Conservation (phyloP, 2,113 vertebrate genomes). For the Oenanthe oenanthe region DNA sequence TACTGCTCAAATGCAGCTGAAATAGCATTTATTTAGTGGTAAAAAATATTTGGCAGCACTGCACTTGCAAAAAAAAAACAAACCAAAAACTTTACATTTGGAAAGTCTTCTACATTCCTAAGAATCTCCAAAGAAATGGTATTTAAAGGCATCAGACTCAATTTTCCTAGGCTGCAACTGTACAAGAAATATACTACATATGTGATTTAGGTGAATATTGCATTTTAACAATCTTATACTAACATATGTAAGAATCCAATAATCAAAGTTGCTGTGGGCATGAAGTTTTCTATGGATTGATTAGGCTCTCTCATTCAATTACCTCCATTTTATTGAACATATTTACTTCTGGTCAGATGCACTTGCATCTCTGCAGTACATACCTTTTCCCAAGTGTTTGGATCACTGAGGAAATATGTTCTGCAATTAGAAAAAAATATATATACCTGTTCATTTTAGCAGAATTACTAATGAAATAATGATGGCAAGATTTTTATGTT, state of each 20-base stretch:
- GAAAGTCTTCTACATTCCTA: slow-evolving; percentile 19
- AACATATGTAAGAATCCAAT: neutral
- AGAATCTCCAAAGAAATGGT: neutral
- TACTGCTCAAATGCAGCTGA: slow-evolving; percentile 10
- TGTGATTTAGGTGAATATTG: neutral
- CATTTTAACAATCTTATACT: neutral
- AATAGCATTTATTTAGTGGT: neutral
- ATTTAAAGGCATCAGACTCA: slow-evolving; percentile 16
- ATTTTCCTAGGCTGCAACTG: neutral
- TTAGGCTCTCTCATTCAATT: neutral
- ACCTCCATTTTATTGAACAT: neutral
- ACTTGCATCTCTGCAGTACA: neutral
- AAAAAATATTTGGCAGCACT: slow-evolving; percentile 23
- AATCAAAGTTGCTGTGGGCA: neutral
- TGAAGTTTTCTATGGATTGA: neutral
- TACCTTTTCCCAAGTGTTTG: neutral
- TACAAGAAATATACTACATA: neutral
- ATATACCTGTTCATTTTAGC: neutral
- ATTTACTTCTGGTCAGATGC: neutral
- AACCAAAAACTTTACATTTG: neutral
- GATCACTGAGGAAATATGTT: neutral
- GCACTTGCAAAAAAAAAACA: neutral
- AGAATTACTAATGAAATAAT: neutral
- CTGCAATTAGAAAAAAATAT: neutral
- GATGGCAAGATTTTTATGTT: neutral